Conservation (phyloP, 2,888 invertebrate species). For the Dynastes maya region DNA sequence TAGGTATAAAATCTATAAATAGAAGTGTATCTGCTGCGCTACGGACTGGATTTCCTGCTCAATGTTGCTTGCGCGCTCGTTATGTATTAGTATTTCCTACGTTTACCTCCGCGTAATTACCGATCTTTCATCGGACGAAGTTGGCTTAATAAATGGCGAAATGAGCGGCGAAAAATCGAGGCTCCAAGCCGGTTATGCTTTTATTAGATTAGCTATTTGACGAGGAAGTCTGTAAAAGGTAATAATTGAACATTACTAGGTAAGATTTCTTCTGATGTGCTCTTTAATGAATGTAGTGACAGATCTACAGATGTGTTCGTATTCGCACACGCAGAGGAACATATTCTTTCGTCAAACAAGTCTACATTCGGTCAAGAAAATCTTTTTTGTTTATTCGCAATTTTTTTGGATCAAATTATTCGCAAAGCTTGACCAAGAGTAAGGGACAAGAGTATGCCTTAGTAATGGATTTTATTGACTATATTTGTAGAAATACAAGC, state of each 20-base stretch:
- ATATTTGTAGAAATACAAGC: no score
- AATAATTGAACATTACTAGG: neutral
- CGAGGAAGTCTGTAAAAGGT: constrained; percentile 17
- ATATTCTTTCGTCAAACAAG: no score
- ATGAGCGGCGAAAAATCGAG: neutral
- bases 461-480: no score
- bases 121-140: constrained; percentile 20
- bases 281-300: no score
- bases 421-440: no score
- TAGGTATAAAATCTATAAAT: constrained; percentile 31
- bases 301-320: no score
- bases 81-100: constrained; percentile 29
- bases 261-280: neutral
- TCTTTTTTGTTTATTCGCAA: no score
- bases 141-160: constrained; percentile 11
- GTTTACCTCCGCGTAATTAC: constrained; percentile 24
- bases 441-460: no score
- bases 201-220: constrained; percentile 10
- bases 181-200: constrained; percentile 1
- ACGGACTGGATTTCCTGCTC: constrained; percentile 19
- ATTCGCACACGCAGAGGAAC: no score
- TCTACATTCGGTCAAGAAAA: no score
- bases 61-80: constrained; percentile 7
- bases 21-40: constrained; percentile 19
- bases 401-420: no score